A percentile compares a stretch with the other conserved stretches of the same genome.
Conservation (phyloP, 2,113 vertebrate species). For the Melanocharis versteri region DNA sequence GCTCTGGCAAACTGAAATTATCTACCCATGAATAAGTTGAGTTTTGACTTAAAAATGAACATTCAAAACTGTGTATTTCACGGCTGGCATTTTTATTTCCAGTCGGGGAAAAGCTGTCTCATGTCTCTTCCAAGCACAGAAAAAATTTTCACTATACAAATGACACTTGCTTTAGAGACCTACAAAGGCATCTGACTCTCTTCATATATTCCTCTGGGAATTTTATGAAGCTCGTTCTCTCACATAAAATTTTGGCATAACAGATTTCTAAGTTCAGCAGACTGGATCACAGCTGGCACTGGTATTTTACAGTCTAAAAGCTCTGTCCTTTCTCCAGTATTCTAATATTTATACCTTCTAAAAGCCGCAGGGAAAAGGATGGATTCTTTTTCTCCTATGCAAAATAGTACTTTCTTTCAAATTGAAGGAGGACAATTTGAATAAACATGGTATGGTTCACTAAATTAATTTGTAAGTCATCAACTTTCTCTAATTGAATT, state of each 20-base stretch:
- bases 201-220: not conserved
- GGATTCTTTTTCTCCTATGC: not conserved
- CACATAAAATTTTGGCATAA: not conserved
- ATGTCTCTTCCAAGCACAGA: not conserved
- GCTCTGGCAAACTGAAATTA: not conserved
- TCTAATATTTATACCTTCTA: not conserved
- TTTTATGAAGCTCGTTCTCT: not conserved
- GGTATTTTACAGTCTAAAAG: not conserved
- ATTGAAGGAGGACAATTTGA: not conserved
- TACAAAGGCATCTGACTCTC: not conserved
- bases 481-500: not conserved
- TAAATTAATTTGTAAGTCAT: not conserved
- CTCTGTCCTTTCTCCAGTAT: not conserved
- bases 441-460: not conserved
- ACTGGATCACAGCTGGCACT: not conserved
- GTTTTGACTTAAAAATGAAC: not conserved
- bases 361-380: not conserved
- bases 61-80: not conserved
- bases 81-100: not conserved
- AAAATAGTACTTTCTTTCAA: not conserved
- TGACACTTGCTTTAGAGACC: not conserved
- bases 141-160: not conserved
- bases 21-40: not conserved
- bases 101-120: not conserved
- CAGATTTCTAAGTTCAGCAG: not conserved